Evolutionary conservation across 1,140 invertebrate genomes (phyloP).

Genomic region (Acromyrmex charruanus): DNA sequence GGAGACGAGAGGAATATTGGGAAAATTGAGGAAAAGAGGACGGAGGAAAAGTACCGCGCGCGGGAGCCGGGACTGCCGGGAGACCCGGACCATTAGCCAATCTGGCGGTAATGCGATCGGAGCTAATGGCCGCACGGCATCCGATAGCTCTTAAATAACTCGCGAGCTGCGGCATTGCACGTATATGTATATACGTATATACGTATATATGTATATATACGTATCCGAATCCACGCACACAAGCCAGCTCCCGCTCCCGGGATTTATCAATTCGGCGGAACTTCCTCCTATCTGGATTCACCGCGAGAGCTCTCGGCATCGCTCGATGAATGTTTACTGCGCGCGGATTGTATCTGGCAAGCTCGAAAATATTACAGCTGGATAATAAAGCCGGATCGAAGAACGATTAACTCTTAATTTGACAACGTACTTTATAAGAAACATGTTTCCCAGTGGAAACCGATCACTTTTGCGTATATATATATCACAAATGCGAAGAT

Average conservation of each 20-base stretch:
- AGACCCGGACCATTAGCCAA: slow-evolving; percentile 76
- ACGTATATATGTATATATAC: slow-evolving; percentile 12
- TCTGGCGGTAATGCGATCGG: slow-evolving; percentile 78
- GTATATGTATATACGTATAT: slow-evolving; percentile 40
- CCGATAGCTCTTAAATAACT: slow-evolving; percentile 79
- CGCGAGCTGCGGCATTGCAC: slow-evolving; percentile 74
- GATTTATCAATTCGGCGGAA: slow-evolving; percentile 76
- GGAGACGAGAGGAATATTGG: slow-evolving; percentile 70
- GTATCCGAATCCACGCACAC: slow-evolving; percentile 1
- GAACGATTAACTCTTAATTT: slow-evolving; percentile 66
- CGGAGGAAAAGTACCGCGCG: slow-evolving; percentile 56
- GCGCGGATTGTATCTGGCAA: slow-evolving; percentile 72
- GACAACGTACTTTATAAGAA: background rate
- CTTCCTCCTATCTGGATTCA: slow-evolving; percentile 63
- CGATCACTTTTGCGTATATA: background rate
- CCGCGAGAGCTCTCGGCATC: slow-evolving; percentile 56
- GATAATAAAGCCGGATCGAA: slow-evolving; percentile 51
- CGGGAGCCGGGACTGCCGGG: slow-evolving; percentile 49
- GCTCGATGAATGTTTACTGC: slow-evolving; percentile 74
- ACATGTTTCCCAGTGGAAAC: background rate
- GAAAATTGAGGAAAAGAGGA: slow-evolving; percentile 77
- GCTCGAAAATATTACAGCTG: slow-evolving; percentile 69
- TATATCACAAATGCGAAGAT: background rate
- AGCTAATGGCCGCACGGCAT: slow-evolving; percentile 77
- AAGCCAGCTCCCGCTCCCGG: slow-evolving; percentile 16